phyloP scores from a whole-genome alignment of 2,888 invertebrate genomes.

The Melanostoma mellinum region DNA sequence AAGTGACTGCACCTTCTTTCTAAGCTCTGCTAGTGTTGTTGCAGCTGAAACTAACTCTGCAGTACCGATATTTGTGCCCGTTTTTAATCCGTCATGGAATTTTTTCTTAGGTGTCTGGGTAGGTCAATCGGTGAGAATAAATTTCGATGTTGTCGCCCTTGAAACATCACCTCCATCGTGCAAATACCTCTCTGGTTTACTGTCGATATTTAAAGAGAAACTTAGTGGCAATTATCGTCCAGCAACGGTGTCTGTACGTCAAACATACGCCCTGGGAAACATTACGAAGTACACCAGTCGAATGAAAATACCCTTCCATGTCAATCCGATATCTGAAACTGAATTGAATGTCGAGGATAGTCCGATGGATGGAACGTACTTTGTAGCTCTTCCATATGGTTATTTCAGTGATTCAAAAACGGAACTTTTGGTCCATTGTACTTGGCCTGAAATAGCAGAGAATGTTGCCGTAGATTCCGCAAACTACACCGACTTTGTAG shows the following conservation, averaged over 20 bases:
- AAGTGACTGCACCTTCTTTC: constrained; percentile 88
- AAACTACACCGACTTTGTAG: constrained; percentile 93
- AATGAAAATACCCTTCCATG: constrained; percentile 66
- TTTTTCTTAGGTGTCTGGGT: constrained; percentile 92
- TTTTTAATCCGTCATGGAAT: constrained; percentile 89
- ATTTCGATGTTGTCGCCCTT: constrained; percentile 94
- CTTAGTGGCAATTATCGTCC: constrained; percentile 86
- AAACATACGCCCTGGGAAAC: constrained; percentile 84
- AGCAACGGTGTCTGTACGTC: constrained; percentile 86
- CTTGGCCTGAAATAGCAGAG: constrained; percentile 94
- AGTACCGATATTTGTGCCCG: constrained; percentile 93
- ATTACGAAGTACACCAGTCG: constrained; percentile 76
- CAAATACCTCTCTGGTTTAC: constrained; percentile 90
- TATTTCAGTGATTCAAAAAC: constrained; percentile 91
- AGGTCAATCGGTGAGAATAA: constrained; percentile 89
- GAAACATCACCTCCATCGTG: constrained; percentile 91
- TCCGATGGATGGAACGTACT: constrained; percentile 80
- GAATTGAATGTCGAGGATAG: constrained; percentile 62
- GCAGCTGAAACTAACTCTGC: constrained; percentile 90
- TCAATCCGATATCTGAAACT: constrained; percentile 74
- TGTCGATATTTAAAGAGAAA: constrained; percentile 95
- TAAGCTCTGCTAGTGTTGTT: constrained; percentile 93
- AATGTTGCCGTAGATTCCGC: constrained; percentile 94
- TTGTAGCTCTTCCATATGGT: constrained; percentile 90
- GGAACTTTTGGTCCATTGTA: constrained; percentile 89